Percentiles rank a stretch among this genome's conserved stretches.
phyloP scores from a whole-genome alignment of 2,888 invertebrate species.

The Tinea trinotella region DNA sequence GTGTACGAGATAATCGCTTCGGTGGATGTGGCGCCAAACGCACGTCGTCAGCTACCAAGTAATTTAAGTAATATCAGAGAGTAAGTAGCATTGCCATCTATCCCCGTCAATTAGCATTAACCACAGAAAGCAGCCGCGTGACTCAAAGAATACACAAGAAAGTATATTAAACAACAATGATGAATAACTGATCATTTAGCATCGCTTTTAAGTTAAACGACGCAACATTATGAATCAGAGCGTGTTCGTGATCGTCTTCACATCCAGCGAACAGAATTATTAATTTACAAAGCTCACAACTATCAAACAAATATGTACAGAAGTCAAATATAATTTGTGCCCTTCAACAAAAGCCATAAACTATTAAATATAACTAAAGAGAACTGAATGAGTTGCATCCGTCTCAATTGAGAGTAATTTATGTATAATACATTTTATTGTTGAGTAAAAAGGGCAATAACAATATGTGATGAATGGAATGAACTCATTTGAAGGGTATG shows the following conservation, averaged over 20 bases:
- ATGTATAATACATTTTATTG: slow-evolving; percentile 11
- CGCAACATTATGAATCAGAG: background rate
- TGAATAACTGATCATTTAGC: slow-evolving; percentile 8
- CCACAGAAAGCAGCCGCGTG: slow-evolving; percentile 35
- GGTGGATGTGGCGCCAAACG: slow-evolving; percentile 4
- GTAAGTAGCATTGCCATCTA: slow-evolving; percentile 36
- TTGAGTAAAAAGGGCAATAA: background rate
- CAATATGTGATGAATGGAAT: background rate
- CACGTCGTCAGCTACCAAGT: slow-evolving; percentile 7
- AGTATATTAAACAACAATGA: slow-evolving; percentile 15
- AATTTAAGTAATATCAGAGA: slow-evolving; percentile 20
- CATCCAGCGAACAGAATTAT: background rate
- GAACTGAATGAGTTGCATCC: slow-evolving; percentile 14
- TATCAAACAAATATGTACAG: background rate
- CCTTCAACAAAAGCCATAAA: background rate
- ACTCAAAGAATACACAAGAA: slow-evolving; percentile 33
- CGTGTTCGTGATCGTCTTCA: background rate
- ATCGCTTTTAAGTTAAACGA: background rate
- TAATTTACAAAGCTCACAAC: background rate
- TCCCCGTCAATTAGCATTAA: slow-evolving; percentile 51
- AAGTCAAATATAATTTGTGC: too few relatives aligned
- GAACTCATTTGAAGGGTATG: background rate
- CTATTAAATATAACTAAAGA: background rate
- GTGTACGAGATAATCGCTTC: slow-evolving; percentile 5
- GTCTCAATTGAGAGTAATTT: slow-evolving; percentile 10